These are phyloP conservation scores for Idaea straminata DNA, from an alignment of 2,888 invertebrate species.

Conservation along the genomic window DNA sequence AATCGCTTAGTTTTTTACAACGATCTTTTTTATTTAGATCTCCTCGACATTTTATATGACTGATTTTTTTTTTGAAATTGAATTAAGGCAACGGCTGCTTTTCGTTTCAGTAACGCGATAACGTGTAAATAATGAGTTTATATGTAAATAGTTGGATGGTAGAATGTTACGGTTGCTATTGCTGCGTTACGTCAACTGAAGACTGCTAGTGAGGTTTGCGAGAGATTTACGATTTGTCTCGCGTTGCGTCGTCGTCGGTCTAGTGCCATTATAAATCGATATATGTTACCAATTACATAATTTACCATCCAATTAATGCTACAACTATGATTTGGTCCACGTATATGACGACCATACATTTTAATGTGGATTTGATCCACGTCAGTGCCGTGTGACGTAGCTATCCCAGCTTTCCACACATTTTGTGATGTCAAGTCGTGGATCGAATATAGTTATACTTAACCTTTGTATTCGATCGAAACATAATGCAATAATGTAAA, in stretches of 20 bases:
- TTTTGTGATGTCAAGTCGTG: neutral
- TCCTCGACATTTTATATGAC: slow-evolving; percentile 54
- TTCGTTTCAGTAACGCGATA: slow-evolving; percentile 27
- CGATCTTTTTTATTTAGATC: slow-evolving; percentile 51
- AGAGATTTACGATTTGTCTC: neutral
- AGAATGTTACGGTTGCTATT: slow-evolving; percentile 17
- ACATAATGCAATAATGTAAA: slow-evolving; percentile 15
- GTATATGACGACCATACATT: too few relatives aligned
- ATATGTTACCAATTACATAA: slow-evolving; percentile 5
- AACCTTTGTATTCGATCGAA: neutral
- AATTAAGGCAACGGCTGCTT: slow-evolving; percentile 36
- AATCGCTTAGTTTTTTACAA: slow-evolving; percentile 43
- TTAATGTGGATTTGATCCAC: neutral
- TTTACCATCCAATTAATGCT: neutral
- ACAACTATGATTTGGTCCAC: neutral
- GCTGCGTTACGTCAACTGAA: slow-evolving; percentile 30
- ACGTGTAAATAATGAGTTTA: slow-evolving; percentile 43
- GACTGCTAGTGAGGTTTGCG: slow-evolving; percentile 33
- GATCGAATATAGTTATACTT: neutral
- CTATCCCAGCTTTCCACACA: neutral
- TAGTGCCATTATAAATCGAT: slow-evolving; percentile 16
- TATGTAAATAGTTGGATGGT: slow-evolving; percentile 42
- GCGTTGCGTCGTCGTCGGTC: slow-evolving; percentile 9
- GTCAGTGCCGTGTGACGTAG: neutral
- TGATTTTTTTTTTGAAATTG: slow-evolving; percentile 55